These are phyloP conservation scores for Rhimphoctona megacephalus DNA, from an alignment of 2,888 invertebrate species.

Conservation along the genomic window DNA sequence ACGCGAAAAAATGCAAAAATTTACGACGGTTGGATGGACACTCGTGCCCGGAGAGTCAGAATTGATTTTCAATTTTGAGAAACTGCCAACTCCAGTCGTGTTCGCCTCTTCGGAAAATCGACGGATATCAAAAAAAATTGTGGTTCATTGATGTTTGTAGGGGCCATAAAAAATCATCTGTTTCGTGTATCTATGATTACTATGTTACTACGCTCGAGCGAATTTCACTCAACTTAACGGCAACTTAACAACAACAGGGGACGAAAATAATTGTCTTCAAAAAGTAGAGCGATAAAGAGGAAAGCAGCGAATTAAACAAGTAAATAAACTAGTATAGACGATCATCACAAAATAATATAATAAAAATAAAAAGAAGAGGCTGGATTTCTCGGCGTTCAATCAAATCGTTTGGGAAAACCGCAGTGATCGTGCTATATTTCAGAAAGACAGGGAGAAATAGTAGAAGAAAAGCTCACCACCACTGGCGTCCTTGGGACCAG, in stretches of 20 bases:
- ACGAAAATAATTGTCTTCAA: neutral
- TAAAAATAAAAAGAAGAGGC: slow-evolving; percentile 34
- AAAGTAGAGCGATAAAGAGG: neutral
- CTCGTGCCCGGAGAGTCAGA: slow-evolving; percentile 47
- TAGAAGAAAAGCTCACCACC: slow-evolving; percentile 41
- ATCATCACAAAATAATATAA: neutral
- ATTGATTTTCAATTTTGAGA: slow-evolving; percentile 47
- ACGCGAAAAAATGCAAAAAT: slow-evolving; percentile 40
- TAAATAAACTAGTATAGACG: neutral
- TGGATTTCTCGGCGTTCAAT: slow-evolving; percentile 46
- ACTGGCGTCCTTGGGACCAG: slow-evolving; percentile 59
- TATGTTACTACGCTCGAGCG: neutral
- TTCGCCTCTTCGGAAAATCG: neutral
- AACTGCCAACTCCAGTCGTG: neutral
- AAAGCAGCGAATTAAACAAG: neutral
- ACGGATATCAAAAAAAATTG: neutral
- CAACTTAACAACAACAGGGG: neutral
- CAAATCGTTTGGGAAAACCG: slow-evolving; percentile 60
- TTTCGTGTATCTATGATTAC: neutral
- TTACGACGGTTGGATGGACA: slow-evolving; percentile 43
- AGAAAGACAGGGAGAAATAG: slow-evolving; percentile 14
- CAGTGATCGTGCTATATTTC: slow-evolving; percentile 58
- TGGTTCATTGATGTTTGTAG: neutral
- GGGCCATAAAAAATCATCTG: neutral
- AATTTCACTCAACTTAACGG: neutral